phyloP scores from a whole-genome alignment of 2,113 vertebrate species.

The Leptocoma aspasia region DNA sequence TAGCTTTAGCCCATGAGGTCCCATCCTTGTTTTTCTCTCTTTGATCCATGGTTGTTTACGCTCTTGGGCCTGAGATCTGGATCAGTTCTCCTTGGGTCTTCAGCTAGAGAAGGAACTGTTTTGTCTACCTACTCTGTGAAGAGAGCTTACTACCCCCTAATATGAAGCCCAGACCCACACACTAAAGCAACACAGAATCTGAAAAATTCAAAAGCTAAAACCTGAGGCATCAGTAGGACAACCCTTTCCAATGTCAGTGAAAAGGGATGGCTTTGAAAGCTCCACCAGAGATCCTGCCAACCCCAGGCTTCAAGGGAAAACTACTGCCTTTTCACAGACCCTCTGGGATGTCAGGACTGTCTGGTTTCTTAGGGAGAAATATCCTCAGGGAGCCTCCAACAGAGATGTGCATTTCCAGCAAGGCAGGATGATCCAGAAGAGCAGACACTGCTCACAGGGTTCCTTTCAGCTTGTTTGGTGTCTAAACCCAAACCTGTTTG shows the following conservation, averaged over 20 bases:
- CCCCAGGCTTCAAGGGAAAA: neutral
- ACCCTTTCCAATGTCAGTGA: neutral
- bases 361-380: neutral
- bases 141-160: too few species aligned
- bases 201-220: too few species aligned
- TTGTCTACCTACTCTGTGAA: too few species aligned
- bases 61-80: too few species aligned
- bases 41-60: too few species aligned
- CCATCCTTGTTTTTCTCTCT: too few species aligned
- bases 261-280: neutral
- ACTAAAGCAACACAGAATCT: too few species aligned
- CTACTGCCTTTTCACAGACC: neutral
- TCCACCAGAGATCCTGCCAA: neutral
- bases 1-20: too few species aligned
- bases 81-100: too few species aligned
- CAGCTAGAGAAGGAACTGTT: too few species aligned
- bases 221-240: too few species aligned
- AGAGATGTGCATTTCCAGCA: neutral
- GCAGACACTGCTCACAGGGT: neutral
- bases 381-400: fast-evolving
- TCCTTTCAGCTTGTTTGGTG: neutral
- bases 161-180: too few species aligned
- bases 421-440: neutral
- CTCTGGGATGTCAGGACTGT: neutral
- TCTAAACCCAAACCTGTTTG: neutral